phyloP scores from a whole-genome alignment of 1,140 invertebrate genomes.

The Platorchestia sp. region DNA sequence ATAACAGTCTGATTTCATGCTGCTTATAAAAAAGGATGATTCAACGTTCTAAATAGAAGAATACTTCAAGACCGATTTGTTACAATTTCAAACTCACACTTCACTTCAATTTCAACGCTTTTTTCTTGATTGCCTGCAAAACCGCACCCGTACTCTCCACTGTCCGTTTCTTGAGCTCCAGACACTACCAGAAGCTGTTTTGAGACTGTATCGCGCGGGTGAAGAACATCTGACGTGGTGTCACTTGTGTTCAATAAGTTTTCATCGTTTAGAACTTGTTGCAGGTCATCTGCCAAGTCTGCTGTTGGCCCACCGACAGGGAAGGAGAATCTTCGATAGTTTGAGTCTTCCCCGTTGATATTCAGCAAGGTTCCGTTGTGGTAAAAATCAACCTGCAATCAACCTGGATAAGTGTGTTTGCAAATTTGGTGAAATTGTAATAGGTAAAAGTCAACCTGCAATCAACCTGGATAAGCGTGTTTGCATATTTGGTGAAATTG shows the following conservation, averaged over 20 bases:
- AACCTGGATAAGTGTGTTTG: too few species aligned
- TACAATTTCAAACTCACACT: background rate
- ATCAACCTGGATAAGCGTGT: background rate
- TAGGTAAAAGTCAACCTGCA: slow-evolving; percentile 15
- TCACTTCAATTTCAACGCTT: background rate
- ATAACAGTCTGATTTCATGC: background rate
- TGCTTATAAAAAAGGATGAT: background rate
- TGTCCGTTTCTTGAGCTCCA: background rate
- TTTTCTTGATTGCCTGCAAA: background rate
- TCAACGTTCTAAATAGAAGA: background rate
- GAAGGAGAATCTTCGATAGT: background rate
- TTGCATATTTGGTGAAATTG: too few species aligned
- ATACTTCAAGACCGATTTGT: background rate
- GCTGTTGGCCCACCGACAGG: background rate
- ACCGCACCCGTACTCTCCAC: background rate
- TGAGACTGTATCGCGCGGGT: background rate
- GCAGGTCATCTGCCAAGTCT: background rate
- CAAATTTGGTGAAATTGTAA: too few species aligned
- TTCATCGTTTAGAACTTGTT: background rate
- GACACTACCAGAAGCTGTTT: background rate
- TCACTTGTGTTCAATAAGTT: background rate
- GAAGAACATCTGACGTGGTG: background rate
- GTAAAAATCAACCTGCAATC: background rate
- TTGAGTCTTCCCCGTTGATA: background rate
- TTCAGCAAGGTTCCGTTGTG: slow-evolving; percentile 9